Conservation (phyloP, 2,888 invertebrate species). For the Drosophila flavopinicola region DNA sequence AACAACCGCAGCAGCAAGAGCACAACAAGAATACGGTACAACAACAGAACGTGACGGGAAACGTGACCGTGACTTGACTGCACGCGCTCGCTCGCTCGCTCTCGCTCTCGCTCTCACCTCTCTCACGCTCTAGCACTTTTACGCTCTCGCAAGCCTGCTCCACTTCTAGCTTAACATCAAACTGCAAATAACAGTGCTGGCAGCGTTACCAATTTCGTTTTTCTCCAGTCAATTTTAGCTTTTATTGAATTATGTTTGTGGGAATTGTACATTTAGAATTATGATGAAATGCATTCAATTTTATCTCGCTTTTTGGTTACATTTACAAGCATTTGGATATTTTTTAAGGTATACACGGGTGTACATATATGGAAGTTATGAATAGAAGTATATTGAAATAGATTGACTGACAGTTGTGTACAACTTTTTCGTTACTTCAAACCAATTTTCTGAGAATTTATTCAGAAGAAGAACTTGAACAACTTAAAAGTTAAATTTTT, state of each 20-base stretch:
- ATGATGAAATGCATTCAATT: too few relatives aligned
- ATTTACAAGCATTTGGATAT: too few relatives aligned
- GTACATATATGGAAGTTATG: too few relatives aligned
- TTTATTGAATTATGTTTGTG: background rate
- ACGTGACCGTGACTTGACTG: constrained; percentile 74
- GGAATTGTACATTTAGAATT: too few relatives aligned
- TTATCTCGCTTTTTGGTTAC: too few relatives aligned
- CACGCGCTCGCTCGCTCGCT: constrained; percentile 21
- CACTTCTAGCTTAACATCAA: constrained; percentile 45
- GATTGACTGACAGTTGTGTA: too few relatives aligned
- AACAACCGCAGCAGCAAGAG: constrained; percentile 15
- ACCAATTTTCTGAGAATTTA: too few relatives aligned
- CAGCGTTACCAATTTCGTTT: constrained; percentile 6
- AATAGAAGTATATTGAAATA: too few relatives aligned
- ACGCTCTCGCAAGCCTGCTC: constrained; percentile 48
- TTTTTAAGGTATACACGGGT: too few relatives aligned
- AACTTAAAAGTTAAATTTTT: too few relatives aligned
- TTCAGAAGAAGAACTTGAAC: too few relatives aligned
- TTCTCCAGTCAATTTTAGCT: background rate
- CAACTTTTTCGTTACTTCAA: too few relatives aligned
- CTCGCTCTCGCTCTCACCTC: constrained; percentile 1
- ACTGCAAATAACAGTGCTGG: constrained; percentile 26
- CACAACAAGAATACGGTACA: constrained; percentile 28
- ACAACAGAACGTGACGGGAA: constrained; percentile 70
- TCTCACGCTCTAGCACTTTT: constrained; percentile 35